phyloP scores from a whole-genome alignment of 64 coral and sea anemone species.

The Platygyra sinensis region DNA sequence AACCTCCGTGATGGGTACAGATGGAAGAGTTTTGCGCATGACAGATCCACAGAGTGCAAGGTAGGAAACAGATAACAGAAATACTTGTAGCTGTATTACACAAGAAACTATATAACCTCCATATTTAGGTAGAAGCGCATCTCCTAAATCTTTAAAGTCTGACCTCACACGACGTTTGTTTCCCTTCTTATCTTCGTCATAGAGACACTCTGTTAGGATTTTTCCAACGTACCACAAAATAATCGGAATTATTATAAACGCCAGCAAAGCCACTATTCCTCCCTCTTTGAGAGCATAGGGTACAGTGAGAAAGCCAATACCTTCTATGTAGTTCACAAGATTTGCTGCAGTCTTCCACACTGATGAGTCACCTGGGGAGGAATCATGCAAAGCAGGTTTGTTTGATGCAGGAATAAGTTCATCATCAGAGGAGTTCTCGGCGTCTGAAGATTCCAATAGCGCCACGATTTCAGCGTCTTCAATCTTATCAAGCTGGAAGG shows the following conservation, averaged over 20 bases:
- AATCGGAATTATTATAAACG: background rate
- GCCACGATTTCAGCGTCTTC: background rate
- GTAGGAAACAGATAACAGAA: background rate
- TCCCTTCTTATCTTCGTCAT: background rate
- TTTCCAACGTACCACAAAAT: conserved; percentile 1
- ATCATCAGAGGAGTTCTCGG: background rate
- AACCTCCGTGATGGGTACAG: background rate
- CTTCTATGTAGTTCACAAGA: conserved; percentile 41
- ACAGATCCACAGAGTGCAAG: background rate
- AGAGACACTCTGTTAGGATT: background rate
- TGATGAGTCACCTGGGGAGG: background rate
- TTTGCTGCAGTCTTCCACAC: conserved; percentile 20
- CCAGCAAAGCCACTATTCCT: conserved; percentile 5
- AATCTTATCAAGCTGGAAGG: background rate
- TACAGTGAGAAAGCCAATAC: conserved; percentile 21
- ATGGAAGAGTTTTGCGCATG: background rate
- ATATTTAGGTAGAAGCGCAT: background rate
- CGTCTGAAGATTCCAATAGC: background rate
- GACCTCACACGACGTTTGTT: background rate
- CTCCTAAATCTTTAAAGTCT: conserved; percentile 7
- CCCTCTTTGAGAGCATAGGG: conserved; percentile 35
- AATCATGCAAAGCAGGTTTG: background rate
- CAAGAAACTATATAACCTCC: background rate
- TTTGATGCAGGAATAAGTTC: background rate
- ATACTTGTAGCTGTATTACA: background rate